Evolutionary conservation across 2,797 vertebrate genomes (phyloP).

Genomic region (Chelidonichthys spinosus): DNA sequence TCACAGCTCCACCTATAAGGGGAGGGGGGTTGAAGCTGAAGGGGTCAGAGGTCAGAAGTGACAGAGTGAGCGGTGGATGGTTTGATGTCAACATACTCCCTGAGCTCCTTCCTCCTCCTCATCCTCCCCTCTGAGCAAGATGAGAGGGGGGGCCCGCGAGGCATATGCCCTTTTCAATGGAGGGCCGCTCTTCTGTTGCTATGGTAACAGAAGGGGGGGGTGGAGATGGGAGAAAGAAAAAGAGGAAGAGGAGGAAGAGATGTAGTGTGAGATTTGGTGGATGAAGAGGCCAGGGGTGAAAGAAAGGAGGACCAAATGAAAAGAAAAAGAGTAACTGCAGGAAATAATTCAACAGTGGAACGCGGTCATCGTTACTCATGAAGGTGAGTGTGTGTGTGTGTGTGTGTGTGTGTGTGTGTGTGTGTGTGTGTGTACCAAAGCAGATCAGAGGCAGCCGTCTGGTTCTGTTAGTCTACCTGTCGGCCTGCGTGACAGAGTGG

Average conservation of each 20-base stretch:
- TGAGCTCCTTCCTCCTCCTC: constrained; percentile 85
- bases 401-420: constrained; percentile 9
- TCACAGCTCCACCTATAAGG: constrained; percentile 45
- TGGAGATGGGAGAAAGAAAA: constrained; percentile 17
- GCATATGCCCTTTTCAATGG: constrained; percentile 73
- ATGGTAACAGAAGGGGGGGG: constrained; percentile 56
- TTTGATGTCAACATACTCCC: constrained; percentile 83
- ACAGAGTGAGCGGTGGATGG: constrained; percentile 53
- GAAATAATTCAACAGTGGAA: not conserved
- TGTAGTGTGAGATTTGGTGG: constrained; percentile 31
- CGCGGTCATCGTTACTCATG: constrained; percentile 4
- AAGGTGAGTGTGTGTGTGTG: not conserved
- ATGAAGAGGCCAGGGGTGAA: not conserved
- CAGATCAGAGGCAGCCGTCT: constrained; percentile 47
- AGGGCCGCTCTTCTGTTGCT: constrained; percentile 83
- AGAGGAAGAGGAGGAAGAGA: constrained; percentile 26
- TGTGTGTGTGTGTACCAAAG: not conserved
- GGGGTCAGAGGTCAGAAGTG: constrained; percentile 55
- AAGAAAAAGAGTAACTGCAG: constrained; percentile 4
- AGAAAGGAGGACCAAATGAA: constrained; percentile 18
- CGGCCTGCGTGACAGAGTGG: constrained; percentile 9
- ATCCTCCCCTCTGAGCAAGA: constrained; percentile 80
- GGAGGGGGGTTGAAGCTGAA: constrained; percentile 51
- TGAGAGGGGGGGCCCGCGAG: constrained; percentile 83
- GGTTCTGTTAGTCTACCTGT: constrained; percentile 30